These are phyloP conservation scores for Dasyprocta punctata DNA, from an alignment of 2,113 vertebrate genomes.

Conservation along the genomic window DNA sequence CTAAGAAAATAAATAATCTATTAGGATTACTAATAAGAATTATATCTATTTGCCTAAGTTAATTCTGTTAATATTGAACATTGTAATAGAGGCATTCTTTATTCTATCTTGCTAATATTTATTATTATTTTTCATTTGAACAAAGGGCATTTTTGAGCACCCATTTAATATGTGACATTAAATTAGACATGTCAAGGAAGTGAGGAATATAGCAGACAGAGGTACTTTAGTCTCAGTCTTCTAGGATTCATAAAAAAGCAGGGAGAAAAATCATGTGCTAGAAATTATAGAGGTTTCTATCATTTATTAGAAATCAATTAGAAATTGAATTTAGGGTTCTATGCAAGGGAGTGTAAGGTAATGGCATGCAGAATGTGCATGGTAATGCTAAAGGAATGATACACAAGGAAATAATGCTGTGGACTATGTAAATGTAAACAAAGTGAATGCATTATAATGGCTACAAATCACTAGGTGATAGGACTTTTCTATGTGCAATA, in stretches of 20 bases:
- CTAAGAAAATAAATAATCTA: conserved; percentile 9
- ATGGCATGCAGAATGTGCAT: neutral
- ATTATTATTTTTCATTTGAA: conserved; percentile 57
- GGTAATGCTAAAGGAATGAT: conserved; percentile 19
- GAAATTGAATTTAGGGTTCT: conserved; percentile 15
- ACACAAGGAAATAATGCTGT: neutral
- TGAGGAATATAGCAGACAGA: neutral
- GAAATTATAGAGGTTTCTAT: neutral
- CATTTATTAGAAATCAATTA: conserved; percentile 50
- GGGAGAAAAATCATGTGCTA: conserved; percentile 4
- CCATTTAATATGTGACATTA: neutral
- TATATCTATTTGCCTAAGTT: conserved; percentile 4
- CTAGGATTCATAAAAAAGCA: conserved; percentile 49
- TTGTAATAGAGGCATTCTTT: neutral
- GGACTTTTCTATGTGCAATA: neutral
- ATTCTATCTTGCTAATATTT: neutral
- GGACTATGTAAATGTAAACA: neutral
- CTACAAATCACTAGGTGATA: neutral
- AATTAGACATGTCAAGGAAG: neutral
- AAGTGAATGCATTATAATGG: neutral
- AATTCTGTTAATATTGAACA: too few relatives aligned
- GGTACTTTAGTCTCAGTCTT: neutral
- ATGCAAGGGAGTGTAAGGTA: conserved; percentile 8
- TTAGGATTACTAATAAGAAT: conserved; percentile 33
- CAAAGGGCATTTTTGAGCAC: neutral